These are phyloP conservation scores for Pyralis farinalis DNA, from an alignment of 2,888 invertebrate genomes.

Conservation along the genomic window DNA sequence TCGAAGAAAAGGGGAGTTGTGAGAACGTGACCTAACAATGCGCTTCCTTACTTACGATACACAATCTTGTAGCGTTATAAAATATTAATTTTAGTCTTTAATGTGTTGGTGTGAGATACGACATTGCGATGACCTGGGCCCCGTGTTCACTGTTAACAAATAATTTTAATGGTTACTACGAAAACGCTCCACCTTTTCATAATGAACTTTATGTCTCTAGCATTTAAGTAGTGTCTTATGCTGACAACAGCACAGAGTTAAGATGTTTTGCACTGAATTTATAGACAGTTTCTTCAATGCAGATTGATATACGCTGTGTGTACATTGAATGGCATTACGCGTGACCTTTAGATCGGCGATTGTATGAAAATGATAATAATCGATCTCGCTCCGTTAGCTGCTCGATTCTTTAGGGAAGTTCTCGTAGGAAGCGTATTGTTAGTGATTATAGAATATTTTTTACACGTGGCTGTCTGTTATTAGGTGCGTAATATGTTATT, in stretches of 20 bases:
- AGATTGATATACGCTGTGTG: constrained; percentile 49
- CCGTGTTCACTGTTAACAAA: constrained; percentile 52
- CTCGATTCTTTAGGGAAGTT: constrained; percentile 54
- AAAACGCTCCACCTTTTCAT: constrained; percentile 21
- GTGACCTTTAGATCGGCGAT: constrained; percentile 74
- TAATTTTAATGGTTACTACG: constrained; percentile 51
- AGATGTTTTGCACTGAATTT: constrained; percentile 28
- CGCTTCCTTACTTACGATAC: constrained; percentile 79
- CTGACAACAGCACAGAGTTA: constrained; percentile 14
- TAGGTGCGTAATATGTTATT: constrained; percentile 1
- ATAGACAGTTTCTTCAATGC: constrained; percentile 61
- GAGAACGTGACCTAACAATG: constrained; percentile 81
- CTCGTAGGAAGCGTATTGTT: constrained; percentile 30
- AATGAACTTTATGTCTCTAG: constrained; percentile 24
- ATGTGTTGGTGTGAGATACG: constrained; percentile 35
- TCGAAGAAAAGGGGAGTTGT: constrained; percentile 79
- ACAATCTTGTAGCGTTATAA: constrained; percentile 45
- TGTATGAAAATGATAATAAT: constrained; percentile 77
- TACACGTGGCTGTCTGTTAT: constrained; percentile 7
- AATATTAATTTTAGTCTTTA: constrained; percentile 53
- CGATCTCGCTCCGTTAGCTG: constrained; percentile 60
- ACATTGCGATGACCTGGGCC: constrained; percentile 45
- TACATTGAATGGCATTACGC: constrained; percentile 70
- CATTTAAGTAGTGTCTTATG: constrained; percentile 26
- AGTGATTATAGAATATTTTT: constrained; percentile 8